These are phyloP conservation scores for Phengaris arion DNA, from an alignment of 2,888 invertebrate species.

Conservation along the genomic window DNA sequence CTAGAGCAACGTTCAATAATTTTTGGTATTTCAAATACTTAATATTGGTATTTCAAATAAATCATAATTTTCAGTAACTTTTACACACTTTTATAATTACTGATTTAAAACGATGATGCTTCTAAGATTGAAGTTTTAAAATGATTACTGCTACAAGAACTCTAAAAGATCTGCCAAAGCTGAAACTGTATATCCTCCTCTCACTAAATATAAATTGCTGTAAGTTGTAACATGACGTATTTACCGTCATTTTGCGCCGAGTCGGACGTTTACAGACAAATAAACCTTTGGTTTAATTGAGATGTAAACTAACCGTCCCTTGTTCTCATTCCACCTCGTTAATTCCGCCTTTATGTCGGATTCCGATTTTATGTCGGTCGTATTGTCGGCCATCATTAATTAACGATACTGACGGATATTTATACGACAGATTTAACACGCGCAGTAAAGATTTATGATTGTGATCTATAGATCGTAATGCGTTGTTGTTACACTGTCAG, in stretches of 20 bases:
- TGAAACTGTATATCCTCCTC: neutral
- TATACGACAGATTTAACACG: conserved; percentile 24
- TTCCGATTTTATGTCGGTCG: conserved; percentile 23
- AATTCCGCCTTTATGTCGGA: conserved; percentile 22
- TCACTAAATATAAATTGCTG: neutral
- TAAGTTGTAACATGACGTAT: neutral
- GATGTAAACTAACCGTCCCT: conserved; percentile 27
- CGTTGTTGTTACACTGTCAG: conserved; percentile 15
- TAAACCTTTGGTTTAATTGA: conserved; percentile 26
- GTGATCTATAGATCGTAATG: conserved; percentile 19
- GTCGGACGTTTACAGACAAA: conserved; percentile 16
- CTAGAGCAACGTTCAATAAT: neutral
- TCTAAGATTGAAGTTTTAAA: no score
- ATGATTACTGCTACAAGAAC: no score
- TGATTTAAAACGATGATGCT: no score
- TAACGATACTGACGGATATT: conserved; percentile 27
- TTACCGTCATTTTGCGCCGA: conserved; percentile 3
- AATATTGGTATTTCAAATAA: neutral
- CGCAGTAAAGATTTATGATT: conserved; percentile 23
- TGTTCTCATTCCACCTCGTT: conserved; percentile 28
- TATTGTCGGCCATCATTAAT: conserved; percentile 23
- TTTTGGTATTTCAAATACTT: neutral
- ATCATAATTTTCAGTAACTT: no score
- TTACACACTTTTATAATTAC: no score
- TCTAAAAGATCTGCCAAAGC: neutral